Conservation (phyloP, 2,113 vertebrate genomes). For the Amia ocellicauda region DNA sequence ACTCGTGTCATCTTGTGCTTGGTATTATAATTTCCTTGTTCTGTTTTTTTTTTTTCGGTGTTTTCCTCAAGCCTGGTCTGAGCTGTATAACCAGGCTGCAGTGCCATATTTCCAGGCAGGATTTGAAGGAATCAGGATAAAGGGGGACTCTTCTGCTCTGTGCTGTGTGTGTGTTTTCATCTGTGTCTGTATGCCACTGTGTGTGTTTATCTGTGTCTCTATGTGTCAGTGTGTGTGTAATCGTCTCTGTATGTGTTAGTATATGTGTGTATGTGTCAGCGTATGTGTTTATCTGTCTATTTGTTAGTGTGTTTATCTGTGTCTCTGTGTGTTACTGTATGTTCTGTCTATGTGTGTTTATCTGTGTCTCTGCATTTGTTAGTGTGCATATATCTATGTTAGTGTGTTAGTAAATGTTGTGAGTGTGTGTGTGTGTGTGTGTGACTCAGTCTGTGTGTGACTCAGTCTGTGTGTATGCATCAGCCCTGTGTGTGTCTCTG, state of each 20-base stretch:
- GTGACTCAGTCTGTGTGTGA: slow-evolving; percentile 6
- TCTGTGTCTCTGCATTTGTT: neutral
- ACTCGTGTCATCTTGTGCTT: too few relatives aligned
- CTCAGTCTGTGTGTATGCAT: slow-evolving; percentile 6
- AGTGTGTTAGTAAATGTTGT: neutral
- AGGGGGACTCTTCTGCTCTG: too few relatives aligned
- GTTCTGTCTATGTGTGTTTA: neutral
- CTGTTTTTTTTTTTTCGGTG: too few relatives aligned
- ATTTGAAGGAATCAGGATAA: too few relatives aligned
- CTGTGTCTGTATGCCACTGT: neutral
- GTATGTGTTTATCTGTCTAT: neutral
- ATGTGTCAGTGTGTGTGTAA: neutral
- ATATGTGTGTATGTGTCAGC: neutral
- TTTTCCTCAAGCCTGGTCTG: too few relatives aligned
- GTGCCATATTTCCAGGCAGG: too few relatives aligned
- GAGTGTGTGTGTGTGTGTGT: slow-evolving; percentile 10
- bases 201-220: neutral
- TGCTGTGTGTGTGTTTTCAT: neutral
- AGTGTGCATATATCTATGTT: neutral
- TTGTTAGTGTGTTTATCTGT: neutral
- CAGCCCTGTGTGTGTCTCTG: neutral
- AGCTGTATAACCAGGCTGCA: too few relatives aligned
- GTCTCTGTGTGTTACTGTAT: neutral
- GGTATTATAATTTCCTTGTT: too few relatives aligned
- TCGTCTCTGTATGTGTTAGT: neutral